Base-by-base conservation (phyloP, 2,797 vertebrate genomes). In the Graptemys geographica region DNA sequence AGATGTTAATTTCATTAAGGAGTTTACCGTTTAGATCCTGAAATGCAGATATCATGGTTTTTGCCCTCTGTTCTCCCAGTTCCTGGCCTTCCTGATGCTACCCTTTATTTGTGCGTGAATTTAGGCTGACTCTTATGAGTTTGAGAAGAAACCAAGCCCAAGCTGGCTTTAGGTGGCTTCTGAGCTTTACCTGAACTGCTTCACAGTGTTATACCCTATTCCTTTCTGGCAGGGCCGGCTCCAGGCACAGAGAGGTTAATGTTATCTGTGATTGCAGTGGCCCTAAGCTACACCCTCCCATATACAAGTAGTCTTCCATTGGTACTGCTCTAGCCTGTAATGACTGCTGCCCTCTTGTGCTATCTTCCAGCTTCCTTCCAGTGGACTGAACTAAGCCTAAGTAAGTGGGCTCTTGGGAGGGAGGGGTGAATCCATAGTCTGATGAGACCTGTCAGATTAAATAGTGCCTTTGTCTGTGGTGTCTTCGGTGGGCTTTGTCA, bases 401-500 rank as follows among this genome's bases (percentile, higher is more conserved):
- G 74, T 37, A 47, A 6, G 55, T 56, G 84, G 0, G 27, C 87
- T 92, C 88, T 82, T 51, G 92, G 81, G 59, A 88, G 69, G 83
- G 79, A 79, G 47, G 76, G 23, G 55, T 1, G 74, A 94, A 95
- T 97, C 92, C 51, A 94, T 96, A 96, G 84, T 44, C 47, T 11
- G 0, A 44, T 79, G 84, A 91, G 15, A 52, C 65, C 31, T 96
- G 87, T 81, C 86, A 62, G 31, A 62, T 62, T 62, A 84, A 84
- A 87, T 89, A 84, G 79, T 86, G 91, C 84, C 89, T 27, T 76
- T 92, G 81, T 83, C 87, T 95, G 94, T 87, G 81, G 76, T 62
- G 83, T 33, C 76, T 94, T 96, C 84, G 90, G 87, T 88, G 59
- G 52, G 28, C 93, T 95, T 84, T 31, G 83, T 96, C 95, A 86